These are phyloP conservation scores for Astyanax mexicanus DNA, from an alignment of 2,797 vertebrate species.

Conservation along the genomic window DNA sequence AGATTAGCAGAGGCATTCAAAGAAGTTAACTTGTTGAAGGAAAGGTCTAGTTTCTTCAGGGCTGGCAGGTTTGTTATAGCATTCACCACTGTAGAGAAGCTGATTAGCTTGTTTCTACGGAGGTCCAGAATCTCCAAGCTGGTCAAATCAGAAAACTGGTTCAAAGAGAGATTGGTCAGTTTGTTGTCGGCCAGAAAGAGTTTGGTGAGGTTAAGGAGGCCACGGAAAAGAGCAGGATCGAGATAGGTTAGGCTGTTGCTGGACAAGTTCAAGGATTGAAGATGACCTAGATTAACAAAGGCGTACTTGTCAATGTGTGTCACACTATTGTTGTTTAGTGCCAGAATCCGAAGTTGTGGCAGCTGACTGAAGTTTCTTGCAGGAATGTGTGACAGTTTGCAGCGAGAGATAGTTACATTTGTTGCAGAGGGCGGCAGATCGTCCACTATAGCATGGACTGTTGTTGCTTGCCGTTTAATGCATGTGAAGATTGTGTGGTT, in stretches of 20 bases:
- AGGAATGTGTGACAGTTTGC: constrained; percentile 57
- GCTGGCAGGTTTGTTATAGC: constrained; percentile 66
- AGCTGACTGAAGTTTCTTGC: constrained; percentile 68
- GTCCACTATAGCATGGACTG: constrained; percentile 61
- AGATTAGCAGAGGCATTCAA: constrained; percentile 68
- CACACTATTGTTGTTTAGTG: constrained; percentile 66
- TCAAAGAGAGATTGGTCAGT: constrained; percentile 65
- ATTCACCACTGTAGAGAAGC: constrained; percentile 70
- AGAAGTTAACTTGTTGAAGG: constrained; percentile 69
- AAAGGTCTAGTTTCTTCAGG: constrained; percentile 70
- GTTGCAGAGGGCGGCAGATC: constrained; percentile 69
- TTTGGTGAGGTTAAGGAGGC: constrained; percentile 69
- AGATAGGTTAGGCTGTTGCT: constrained; percentile 69
- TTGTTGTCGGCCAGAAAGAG: constrained; percentile 72
- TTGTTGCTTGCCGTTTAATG: constrained; percentile 47
- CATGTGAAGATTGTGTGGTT: constrained; percentile 68
- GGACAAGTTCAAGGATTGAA: constrained; percentile 74
- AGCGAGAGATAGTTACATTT: constrained; percentile 70
- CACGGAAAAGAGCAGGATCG: constrained; percentile 65
- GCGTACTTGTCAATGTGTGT: constrained; percentile 50
- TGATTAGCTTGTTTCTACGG: constrained; percentile 64
- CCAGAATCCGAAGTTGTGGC: constrained; percentile 64
- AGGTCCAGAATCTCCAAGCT: constrained; percentile 67
- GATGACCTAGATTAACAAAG: constrained; percentile 68
- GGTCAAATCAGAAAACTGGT: constrained; percentile 69